Evolutionary conservation across 2,888 invertebrate genomes (phyloP).

Genomic region (Ormyrus thymus): DNA sequence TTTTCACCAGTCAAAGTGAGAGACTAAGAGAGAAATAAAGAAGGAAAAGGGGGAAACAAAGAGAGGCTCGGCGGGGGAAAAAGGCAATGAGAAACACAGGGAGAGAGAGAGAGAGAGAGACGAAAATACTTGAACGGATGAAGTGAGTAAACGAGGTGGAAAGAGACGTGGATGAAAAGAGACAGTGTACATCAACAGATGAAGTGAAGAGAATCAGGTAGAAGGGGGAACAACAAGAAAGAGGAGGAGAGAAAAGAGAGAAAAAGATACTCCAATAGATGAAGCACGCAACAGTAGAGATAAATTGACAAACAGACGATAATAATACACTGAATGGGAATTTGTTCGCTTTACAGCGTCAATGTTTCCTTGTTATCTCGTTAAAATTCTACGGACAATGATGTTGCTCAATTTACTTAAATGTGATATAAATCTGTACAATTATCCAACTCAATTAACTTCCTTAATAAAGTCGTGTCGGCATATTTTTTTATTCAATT

Average conservation of each 20-base stretch:
- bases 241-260: slow-evolving; percentile 19
- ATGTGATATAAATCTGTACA: too few species aligned
- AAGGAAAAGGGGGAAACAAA: slow-evolving; percentile 11
- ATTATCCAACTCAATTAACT: too few species aligned
- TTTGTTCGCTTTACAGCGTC: slow-evolving; percentile 28
- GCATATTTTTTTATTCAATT: too few species aligned
- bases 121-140: slow-evolving; percentile 48
- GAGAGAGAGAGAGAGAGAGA: not conserved
- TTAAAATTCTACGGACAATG: slow-evolving; percentile 25
- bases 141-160: slow-evolving; percentile 48
- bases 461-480: too few species aligned
- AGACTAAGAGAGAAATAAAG: not conserved
- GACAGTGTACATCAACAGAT: slow-evolving; percentile 7
- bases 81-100: slow-evolving; percentile 13
- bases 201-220: slow-evolving; percentile 40
- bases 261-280: slow-evolving; percentile 41
- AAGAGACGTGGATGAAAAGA: slow-evolving; percentile 39
- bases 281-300: slow-evolving; percentile 39
- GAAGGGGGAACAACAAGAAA: slow-evolving; percentile 27
- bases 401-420: slow-evolving; percentile 15
- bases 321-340: slow-evolving; percentile 44
- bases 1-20: not conserved
- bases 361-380: slow-evolving; percentile 35
- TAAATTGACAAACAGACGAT: slow-evolving; percentile 47
- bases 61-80: not conserved